Evolutionary conservation across 1,140 invertebrate species (phyloP).

Genomic region (Marisa cornuarietis): DNA sequence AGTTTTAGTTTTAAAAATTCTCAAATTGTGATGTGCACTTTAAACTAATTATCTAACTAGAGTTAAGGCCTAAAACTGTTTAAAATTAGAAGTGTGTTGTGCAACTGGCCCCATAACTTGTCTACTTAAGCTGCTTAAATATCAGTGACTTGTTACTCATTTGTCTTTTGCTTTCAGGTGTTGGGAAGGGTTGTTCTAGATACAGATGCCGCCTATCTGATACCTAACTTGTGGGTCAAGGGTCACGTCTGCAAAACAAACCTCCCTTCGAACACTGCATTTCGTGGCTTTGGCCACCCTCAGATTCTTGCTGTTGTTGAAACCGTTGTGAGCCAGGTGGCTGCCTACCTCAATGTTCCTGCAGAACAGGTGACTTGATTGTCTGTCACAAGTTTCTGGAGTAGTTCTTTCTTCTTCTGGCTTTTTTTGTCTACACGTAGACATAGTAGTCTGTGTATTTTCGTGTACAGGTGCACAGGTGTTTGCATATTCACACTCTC

Average conservation of each 20-base stretch:
- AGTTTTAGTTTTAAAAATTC: too few relatives aligned
- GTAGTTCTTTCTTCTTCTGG: neutral
- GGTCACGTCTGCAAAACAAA: constrained; percentile 65
- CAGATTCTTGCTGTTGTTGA: constrained; percentile 62
- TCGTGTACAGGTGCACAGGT: neutral
- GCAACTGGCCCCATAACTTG: too few relatives aligned
- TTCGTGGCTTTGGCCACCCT: constrained; percentile 66
- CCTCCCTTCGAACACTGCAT: constrained; percentile 66
- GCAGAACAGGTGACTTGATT: constrained; percentile 41
- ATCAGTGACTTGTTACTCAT: too few relatives aligned
- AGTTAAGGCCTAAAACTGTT: too few relatives aligned
- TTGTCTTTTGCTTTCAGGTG: neutral
- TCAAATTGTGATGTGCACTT: too few relatives aligned
- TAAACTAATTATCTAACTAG: too few relatives aligned
- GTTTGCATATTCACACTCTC: neutral
- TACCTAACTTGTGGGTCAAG: constrained; percentile 55
- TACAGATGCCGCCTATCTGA: constrained; percentile 56
- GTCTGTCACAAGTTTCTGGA: neutral
- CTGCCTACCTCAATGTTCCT: constrained; percentile 42
- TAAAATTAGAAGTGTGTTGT: too few relatives aligned
- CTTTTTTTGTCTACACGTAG: neutral
- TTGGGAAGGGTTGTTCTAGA: constrained; percentile 31
- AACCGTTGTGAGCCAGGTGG: constrained; percentile 56
- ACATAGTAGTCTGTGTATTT: neutral
- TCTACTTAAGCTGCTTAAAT: too few relatives aligned